Evolutionary conservation across 2,797 vertebrate genomes (phyloP), one percentile per base, ranked within the genome.

Genomic region (Peromyscus nudipes): DNA sequence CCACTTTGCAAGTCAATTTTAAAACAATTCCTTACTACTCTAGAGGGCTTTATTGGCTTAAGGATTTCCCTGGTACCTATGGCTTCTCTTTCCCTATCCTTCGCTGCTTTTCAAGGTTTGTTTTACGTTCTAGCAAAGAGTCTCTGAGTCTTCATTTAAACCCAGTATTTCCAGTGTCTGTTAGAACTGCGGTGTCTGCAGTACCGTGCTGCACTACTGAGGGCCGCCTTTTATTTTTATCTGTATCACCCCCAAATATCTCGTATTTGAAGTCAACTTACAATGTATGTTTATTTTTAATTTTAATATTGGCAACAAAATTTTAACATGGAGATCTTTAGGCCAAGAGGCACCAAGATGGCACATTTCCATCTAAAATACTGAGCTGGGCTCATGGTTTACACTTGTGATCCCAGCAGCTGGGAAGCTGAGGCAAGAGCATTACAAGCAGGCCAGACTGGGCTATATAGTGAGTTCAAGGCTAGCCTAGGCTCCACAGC

Each of bases 251-350:
- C 14, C 91, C 89, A 91, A 75, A 87, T 60, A 89, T 92, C 65
- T 94, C 37, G 43, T 88, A 89, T 93, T 92, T 92, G 88, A 96
- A 69, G 9, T 52, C 71, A 75, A 11, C 67, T 94, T 96, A 94
- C 3, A 96, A 95, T 62, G 27, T 31, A 94, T 67, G 12, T 37
- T 93, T 89, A 71, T 21, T 94, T 96, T 89, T 82, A 94, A 87
- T 94, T 96, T 89, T 82, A 94, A 87, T 85, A 81, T 60, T 67
- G 40, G n/a, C 43, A 91, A 85, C 37, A 55, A 88, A 94, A 52
- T 82, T 92, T 37, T 46, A 94, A 90, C 55, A 77, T 49, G 92
- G 94, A 88, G n/a, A 96, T 86, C 80, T 93, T 80, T 80, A 84
- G 19, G 91, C 77, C 23, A 94, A 91, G 25, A 92, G 80, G 80